Percentiles rank a stretch among this genome's conserved stretches.
Conservation (phyloP, 2,797 vertebrate species). For the Chaetodon trifasciatus region DNA sequence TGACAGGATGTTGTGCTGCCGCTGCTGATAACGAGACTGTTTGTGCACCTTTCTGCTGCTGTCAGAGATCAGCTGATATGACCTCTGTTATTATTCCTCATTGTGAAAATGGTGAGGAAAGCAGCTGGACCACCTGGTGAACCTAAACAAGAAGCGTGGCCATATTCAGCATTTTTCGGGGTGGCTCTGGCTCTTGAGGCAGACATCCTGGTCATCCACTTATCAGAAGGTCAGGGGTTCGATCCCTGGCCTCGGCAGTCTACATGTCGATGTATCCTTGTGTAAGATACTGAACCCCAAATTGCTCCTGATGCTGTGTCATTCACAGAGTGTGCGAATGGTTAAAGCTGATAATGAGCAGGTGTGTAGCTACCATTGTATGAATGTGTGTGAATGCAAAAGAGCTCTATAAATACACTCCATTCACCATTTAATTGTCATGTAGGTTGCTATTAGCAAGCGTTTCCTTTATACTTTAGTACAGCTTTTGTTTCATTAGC, state of each 20-base stretch:
- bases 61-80: background rate
- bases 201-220: no score
- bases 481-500: background rate
- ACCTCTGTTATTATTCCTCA: background rate
- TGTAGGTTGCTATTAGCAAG: background rate
- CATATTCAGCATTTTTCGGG: background rate
- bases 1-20: slow-evolving; percentile 54
- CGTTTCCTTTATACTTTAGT: background rate
- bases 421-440: background rate
- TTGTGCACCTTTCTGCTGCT: slow-evolving; percentile 13
- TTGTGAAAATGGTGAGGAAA: background rate
- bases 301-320: no score
- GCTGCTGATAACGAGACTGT: slow-evolving; percentile 10
- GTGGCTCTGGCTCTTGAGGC: no score
- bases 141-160: background rate
- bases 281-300: no score
- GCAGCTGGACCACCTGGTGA: background rate
- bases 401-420: no score
- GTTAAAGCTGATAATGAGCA: no score
- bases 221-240: no score
- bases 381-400: no score
- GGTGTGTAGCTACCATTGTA: no score
- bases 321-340: no score
- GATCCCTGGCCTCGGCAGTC: no score
- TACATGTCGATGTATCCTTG: no score